Evolutionary conservation across 1,140 invertebrate species (phyloP).

Genomic region (Arctopsyche grandis): DNA sequence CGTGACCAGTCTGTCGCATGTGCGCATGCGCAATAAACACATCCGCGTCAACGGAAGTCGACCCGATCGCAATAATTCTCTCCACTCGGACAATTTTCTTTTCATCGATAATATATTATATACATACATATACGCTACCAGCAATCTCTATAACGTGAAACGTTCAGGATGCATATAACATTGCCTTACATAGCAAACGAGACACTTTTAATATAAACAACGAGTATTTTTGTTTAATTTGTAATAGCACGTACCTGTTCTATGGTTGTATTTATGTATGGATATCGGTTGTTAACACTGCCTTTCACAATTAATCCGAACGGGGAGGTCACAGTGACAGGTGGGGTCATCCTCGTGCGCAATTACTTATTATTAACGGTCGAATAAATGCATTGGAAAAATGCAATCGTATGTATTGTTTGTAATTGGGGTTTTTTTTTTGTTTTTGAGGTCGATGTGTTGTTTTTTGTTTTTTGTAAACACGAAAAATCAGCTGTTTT

Average conservation of each 20-base stretch:
- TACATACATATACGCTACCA: too few relatives aligned
- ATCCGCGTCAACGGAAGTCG: constrained; percentile 1
- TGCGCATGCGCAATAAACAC: not conserved
- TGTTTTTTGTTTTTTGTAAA: constrained; percentile 1
- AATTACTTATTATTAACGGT: not conserved
- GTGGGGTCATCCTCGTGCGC: not conserved
- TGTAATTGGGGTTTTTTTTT: constrained; percentile 4
- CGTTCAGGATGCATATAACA: too few relatives aligned
- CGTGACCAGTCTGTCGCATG: not conserved
- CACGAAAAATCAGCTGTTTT: constrained; percentile 49
- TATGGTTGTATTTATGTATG: too few relatives aligned
- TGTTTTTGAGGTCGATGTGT: too few relatives aligned
- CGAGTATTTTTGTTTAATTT: too few relatives aligned
- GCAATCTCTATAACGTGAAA: too few relatives aligned
- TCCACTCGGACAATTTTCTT: too few relatives aligned
- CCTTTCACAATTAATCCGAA: not conserved
- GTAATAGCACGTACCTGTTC: too few relatives aligned
- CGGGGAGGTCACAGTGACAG: not conserved
- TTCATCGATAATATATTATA: too few relatives aligned
- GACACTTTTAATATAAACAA: too few relatives aligned
- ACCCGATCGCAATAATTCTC: not conserved
- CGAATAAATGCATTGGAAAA: too few relatives aligned
- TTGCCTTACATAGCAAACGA: too few relatives aligned
- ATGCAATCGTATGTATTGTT: not conserved
- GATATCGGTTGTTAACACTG: not conserved